A percentile compares a stretch with the other conserved stretches of the same genome.
These are phyloP conservation scores for Paratilapia polleni DNA, from an alignment of 2,113 vertebrate species.

Conservation along the genomic window DNA sequence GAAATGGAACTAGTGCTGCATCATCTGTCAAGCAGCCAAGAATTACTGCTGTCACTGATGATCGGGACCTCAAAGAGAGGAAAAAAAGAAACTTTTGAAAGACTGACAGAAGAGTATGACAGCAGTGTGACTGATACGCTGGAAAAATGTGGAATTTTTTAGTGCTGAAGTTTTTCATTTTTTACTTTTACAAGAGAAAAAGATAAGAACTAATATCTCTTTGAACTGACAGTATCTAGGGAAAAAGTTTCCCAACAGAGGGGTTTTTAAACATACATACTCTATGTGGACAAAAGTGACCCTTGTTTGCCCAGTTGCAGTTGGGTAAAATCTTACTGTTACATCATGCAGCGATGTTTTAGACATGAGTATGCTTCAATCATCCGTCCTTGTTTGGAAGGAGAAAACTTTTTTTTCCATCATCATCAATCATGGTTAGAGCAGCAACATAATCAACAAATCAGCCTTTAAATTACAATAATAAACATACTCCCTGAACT, in stretches of 20 bases:
- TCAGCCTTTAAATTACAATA: neutral
- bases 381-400: neutral
- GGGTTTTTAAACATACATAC: neutral
- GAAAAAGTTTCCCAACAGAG: neutral
- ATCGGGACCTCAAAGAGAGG: neutral
- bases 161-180: neutral
- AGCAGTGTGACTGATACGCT: neutral
- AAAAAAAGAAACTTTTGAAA: neutral
- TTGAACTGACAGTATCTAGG: neutral
- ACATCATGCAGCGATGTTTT: neutral
- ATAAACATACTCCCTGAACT: neutral
- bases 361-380: neutral
- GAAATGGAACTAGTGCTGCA: neutral
- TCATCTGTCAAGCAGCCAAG: neutral
- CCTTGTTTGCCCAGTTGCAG: neutral
- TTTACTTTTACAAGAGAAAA: neutral
- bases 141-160: neutral
- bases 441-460: neutral
- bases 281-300: neutral
- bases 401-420: neutral
- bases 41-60: slow-evolving; percentile 3
- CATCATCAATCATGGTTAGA: neutral
- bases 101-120: neutral
- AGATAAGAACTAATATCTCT: neutral
- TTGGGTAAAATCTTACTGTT: neutral